These are phyloP conservation scores for Ischnura elegans DNA, from an alignment of 2,888 invertebrate genomes.

Conservation along the genomic window DNA sequence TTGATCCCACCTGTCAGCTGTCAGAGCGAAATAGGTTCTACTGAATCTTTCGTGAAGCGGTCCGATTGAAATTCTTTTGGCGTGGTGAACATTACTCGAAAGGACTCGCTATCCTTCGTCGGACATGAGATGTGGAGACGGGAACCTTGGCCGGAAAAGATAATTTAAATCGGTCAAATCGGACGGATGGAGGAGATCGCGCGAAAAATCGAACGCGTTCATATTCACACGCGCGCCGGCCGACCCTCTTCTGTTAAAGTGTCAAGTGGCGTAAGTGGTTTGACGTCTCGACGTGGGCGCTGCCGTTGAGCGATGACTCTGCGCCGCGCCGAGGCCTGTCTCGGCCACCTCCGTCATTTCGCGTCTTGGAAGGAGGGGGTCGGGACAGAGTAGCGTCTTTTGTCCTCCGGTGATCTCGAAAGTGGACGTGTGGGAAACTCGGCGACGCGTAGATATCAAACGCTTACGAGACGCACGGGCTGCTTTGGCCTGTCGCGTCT, in stretches of 20 bases:
- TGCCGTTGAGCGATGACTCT: not conserved
- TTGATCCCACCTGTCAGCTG: too few species aligned
- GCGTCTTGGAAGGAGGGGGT: not conserved
- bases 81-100: not conserved
- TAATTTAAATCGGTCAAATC: constrained; percentile 19
- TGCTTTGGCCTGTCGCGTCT: not conserved
- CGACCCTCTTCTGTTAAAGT: too few species aligned
- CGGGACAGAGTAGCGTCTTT: too few species aligned
- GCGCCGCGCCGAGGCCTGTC: not conserved
- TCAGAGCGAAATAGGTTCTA: too few species aligned
- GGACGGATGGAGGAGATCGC: not conserved
- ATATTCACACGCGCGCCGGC: too few species aligned
- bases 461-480: not conserved
- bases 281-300: not conserved
- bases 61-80: not conserved
- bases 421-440: not conserved
- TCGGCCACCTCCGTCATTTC: not conserved
- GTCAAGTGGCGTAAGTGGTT: not conserved
- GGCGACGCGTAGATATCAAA: not conserved
- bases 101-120: not conserved
- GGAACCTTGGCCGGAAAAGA: not conserved
- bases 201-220: not conserved
- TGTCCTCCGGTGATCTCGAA: too few species aligned
- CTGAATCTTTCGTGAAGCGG: too few species aligned
- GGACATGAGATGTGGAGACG: not conserved